A percentile compares a stretch with the other conserved stretches of the same genome.
phyloP scores from a whole-genome alignment of 1,140 invertebrate genomes.

The Patella vulgata region DNA sequence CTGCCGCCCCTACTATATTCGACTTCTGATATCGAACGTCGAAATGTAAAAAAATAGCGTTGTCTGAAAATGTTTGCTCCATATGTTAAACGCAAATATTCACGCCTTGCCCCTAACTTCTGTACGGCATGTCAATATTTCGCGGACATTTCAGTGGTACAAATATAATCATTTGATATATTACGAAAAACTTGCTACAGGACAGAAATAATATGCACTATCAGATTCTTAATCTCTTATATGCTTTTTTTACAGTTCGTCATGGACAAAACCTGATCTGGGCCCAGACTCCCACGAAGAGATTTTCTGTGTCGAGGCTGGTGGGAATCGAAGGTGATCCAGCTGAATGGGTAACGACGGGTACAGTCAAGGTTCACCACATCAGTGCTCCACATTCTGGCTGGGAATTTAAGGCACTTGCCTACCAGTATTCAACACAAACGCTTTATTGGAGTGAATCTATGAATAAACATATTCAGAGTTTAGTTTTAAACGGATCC shows the following conservation, averaged over 20 bases:
- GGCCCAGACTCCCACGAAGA: conserved; percentile 45
- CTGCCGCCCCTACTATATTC: too few species aligned
- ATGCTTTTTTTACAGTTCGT: conserved; percentile 42
- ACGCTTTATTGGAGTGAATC: conserved; percentile 55
- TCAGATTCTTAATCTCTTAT: too few species aligned
- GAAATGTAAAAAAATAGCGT: too few species aligned
- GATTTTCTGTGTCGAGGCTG: conserved; percentile 41
- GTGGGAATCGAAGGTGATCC: conserved; percentile 58
- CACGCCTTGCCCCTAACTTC: too few species aligned
- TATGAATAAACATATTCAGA: conserved; percentile 52
- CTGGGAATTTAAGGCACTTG: conserved; percentile 43
- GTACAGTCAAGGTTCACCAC: conserved; percentile 46
- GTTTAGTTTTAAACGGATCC: conserved; percentile 36
- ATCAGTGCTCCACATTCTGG: conserved; percentile 34
- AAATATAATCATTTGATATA: too few species aligned
- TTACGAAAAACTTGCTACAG: too few species aligned
- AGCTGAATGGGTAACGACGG: conserved; percentile 42
- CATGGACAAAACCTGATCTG: conserved; percentile 56
- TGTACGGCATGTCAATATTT: too few species aligned
- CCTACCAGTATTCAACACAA: conserved; percentile 42
- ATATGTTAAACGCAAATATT: too few species aligned
- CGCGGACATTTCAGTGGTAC: too few species aligned
- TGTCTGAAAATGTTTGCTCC: too few species aligned
- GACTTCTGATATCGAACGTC: too few species aligned
- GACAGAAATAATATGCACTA: too few species aligned